Conservation (phyloP, 2,888 invertebrate species). For the Diadegma fenestrale region DNA sequence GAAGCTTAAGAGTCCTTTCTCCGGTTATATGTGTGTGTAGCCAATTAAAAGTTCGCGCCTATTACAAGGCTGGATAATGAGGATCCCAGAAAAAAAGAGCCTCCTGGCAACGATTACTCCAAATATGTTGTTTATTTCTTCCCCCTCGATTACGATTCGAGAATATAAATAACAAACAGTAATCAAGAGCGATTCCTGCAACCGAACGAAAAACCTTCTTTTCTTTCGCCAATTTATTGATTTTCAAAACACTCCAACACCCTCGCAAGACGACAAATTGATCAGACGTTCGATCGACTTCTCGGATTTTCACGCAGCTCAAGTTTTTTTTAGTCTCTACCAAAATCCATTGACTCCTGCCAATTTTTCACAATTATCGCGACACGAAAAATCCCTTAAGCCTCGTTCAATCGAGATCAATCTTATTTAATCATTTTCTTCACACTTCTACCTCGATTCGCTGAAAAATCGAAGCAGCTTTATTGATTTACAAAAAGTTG, state of each 20-base stretch:
- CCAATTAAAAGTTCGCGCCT: constrained; percentile 54
- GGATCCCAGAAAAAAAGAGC: neutral
- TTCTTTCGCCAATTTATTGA: neutral
- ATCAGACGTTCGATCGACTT: neutral
- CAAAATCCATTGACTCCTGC: neutral
- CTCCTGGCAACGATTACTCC: constrained; percentile 3
- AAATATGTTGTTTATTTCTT: neutral
- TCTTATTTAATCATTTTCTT: neutral
- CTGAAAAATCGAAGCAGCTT: neutral
- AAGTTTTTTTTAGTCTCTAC: neutral
- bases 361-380: neutral
- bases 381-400: neutral
- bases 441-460: neutral
- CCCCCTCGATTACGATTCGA: neutral
- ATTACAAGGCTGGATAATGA: constrained; percentile 26
- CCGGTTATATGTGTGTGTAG: constrained; percentile 3
- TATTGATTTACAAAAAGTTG: neutral
- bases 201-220: neutral
- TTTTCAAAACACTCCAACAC: neutral
- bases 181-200: neutral
- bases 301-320: neutral
- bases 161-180: neutral
- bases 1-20: constrained; percentile 15
- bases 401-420: neutral
- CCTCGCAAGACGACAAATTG: neutral